A percentile compares a stretch with the other conserved stretches of the same genome.
These are phyloP conservation scores for Heliornis fulica DNA, from an alignment of 2,113 vertebrate species.

Conservation along the genomic window DNA sequence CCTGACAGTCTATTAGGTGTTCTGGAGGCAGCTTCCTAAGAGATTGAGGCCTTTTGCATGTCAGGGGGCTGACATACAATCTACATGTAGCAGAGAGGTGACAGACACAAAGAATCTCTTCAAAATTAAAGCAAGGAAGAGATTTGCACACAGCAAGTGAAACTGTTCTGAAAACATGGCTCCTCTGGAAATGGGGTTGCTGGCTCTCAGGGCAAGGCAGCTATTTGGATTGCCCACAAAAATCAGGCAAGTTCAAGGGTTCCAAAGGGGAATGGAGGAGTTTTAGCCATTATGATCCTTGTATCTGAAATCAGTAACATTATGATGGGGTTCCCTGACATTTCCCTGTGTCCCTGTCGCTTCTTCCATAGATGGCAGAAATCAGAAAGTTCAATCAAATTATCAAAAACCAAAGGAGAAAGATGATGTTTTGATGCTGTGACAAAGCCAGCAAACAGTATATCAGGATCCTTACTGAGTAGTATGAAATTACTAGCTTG, in stretches of 20 bases:
- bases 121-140: neutral
- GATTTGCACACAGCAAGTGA: neutral
- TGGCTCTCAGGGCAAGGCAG: neutral
- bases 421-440: neutral
- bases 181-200: neutral
- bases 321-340: neutral
- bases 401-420: neutral
- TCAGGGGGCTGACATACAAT: constrained; percentile 46
- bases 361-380: neutral
- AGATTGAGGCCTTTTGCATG: constrained; percentile 48
- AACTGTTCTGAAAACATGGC: neutral
- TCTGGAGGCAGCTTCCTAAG: constrained; percentile 46
- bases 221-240: neutral
- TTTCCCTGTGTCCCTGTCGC: neutral
- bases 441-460: neutral
- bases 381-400: neutral
- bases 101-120: constrained; percentile 18
- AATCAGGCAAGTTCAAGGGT: neutral
- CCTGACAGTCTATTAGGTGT: constrained; percentile 61
- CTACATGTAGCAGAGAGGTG: constrained; percentile 33
- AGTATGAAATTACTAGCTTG: neutral
- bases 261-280: neutral
- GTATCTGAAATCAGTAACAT: neutral
- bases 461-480: neutral
- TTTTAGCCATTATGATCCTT: neutral